Evolutionary conservation across 2,797 vertebrate genomes (phyloP), one percentile per base, ranked within the genome.

Genomic region (Schizopygopsis malacanthus): DNA sequence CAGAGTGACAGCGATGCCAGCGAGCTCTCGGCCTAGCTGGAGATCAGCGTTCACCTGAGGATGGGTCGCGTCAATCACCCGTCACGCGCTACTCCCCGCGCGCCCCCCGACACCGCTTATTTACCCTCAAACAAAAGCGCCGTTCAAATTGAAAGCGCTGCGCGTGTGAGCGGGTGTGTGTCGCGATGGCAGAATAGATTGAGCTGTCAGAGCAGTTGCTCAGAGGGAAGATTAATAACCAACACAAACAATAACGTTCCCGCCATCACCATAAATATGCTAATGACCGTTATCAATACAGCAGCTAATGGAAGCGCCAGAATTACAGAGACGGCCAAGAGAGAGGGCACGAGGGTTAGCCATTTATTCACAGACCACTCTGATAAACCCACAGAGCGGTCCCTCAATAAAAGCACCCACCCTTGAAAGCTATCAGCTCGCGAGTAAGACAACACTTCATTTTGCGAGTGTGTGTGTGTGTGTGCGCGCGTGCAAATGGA

Each of bases 251-350:
- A 99, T 99, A 98, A 98, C 97, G 97, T 95, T 95, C 96, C 97
- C 96, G 96, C 97, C 96, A 97, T 97, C 96, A 98, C 97, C 97
- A 99, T 99, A 97, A 99, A 99, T 99, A 99, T 99, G 98, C 97
- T 98, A 99, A 98, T 99, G 95, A 92, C 88, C 94, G 96, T 98
- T 99, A 99, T 95, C 94, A 95, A 96, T 95, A 96, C 94, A 94
- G 86, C 90, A 56, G 79, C 80, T 91, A 91, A 90, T 91, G 87
- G 90, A 91, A 86, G 90, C 70, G 59, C 75, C n/a, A 79, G 86
- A 89, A 91, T 91, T 90, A 90, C 89, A 88, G 88, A 88, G 88
- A 81, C 80, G 65, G 88, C 85, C 86, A 88, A 87, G 85, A 77
- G 80, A 89, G 84, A 89, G 89, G 90, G 86, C 87, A 88, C 59